These are phyloP conservation scores for Tupiocoris notatus DNA, from an alignment of 2,888 invertebrate species.

Conservation along the genomic window DNA sequence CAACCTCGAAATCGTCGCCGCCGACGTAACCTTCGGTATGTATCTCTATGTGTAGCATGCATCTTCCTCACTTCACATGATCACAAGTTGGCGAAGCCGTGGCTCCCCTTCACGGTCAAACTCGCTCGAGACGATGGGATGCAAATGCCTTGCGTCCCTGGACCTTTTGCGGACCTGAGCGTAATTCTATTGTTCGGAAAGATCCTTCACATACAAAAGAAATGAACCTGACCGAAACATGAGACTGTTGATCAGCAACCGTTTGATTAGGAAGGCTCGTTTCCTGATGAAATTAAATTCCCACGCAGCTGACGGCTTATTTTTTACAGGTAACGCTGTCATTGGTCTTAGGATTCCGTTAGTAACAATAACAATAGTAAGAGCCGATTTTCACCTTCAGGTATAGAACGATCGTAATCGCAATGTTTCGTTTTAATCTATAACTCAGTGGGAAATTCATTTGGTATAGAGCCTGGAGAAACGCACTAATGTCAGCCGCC, in stretches of 20 bases:
- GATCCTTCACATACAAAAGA: conserved; percentile 20
- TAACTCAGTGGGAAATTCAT: neutral
- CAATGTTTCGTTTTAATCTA: neutral
- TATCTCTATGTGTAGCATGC: neutral
- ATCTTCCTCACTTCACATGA: neutral
- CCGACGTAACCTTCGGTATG: neutral
- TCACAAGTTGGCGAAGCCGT: neutral
- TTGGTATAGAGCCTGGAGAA: neutral
- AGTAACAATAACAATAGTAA: neutral
- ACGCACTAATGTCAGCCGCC: too few relatives aligned
- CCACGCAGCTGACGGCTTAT: neutral
- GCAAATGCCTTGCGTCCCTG: conserved; percentile 3
- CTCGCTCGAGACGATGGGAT: neutral
- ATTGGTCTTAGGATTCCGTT: neutral
- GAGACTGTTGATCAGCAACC: neutral
- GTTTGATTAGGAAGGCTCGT: neutral
- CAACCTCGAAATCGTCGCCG: neutral
- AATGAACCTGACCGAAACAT: neutral
- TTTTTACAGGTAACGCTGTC: neutral
- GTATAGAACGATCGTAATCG: neutral
- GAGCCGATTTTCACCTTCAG: neutral
- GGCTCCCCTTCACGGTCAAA: neutral
- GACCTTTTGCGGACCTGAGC: neutral
- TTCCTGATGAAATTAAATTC: neutral
- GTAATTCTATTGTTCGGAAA: conserved; percentile 18